phyloP scores from a whole-genome alignment of 2,113 vertebrate genomes.

The Sapayoa aenigma region DNA sequence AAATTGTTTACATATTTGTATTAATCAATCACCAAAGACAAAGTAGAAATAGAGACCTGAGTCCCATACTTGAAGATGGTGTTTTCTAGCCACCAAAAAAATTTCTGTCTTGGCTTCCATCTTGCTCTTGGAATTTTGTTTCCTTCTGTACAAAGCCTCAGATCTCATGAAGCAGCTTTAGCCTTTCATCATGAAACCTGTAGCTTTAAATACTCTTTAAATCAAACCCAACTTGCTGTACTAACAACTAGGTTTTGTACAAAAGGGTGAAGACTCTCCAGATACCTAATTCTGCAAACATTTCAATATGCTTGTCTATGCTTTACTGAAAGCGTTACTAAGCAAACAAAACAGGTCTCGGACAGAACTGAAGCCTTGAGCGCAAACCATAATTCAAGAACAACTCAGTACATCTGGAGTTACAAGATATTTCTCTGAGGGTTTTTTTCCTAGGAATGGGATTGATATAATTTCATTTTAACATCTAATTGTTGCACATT shows the following conservation, averaged over 20 bases:
- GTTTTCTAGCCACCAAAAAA: fast-evolving
- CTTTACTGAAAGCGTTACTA: neutral
- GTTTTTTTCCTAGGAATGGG: neutral
- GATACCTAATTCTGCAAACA: neutral
- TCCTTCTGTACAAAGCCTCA: neutral
- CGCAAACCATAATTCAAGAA: neutral
- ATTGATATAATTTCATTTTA: neutral
- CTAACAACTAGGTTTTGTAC: neutral
- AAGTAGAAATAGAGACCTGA: neutral
- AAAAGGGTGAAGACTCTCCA: neutral
- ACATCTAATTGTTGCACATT: neutral
- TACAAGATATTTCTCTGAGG: neutral
- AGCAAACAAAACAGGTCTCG: neutral
- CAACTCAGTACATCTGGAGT: neutral
- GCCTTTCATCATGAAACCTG: neutral
- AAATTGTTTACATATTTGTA: neutral
- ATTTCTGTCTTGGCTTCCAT: neutral
- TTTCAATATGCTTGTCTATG: neutral
- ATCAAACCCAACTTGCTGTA: neutral
- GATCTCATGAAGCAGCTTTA: fast-evolving
- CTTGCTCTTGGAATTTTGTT: neutral
- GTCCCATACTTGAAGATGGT: neutral
- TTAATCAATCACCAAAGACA: neutral
- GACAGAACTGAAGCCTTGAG: neutral
- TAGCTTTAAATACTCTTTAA: neutral